These are phyloP conservation scores for Chelonoidis abingdonii DNA, from an alignment of 2,113 vertebrate species.

Conservation along the genomic window DNA sequence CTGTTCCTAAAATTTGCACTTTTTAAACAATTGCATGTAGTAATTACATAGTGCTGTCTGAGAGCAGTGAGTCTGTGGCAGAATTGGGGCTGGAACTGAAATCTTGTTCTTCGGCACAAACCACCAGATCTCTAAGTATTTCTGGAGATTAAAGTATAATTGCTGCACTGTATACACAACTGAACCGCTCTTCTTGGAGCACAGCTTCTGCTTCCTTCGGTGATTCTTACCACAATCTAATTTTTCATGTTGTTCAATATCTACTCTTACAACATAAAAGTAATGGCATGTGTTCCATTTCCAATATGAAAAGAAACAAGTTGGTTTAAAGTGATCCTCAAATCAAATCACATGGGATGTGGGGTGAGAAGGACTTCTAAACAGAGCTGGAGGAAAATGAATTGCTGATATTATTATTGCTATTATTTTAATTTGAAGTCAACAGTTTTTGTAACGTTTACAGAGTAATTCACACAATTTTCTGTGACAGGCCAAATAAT, in stretches of 20 bases:
- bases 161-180: background rate
- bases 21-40: background rate
- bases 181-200: constrained; percentile 1
- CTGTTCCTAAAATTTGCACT: background rate
- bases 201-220: constrained; percentile 44
- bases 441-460: constrained; percentile 29
- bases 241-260: constrained; percentile 55
- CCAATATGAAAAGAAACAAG: constrained; percentile 28
- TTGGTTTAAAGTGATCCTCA: constrained; percentile 16
- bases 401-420: background rate
- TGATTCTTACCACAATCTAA: constrained; percentile 41
- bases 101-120: background rate
- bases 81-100: background rate
- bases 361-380: background rate
- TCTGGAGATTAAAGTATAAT: background rate
- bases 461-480: constrained; percentile 21
- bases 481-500: constrained; percentile 35
- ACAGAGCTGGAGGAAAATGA: background rate
- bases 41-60: background rate
- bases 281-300: constrained; percentile 44
- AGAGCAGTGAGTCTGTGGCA: background rate
- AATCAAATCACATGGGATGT: constrained; percentile 1
- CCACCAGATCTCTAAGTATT: background rate
- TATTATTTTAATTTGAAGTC: constrained; percentile 22
- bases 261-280: constrained; percentile 46